These are phyloP conservation scores for Leuciscus idus DNA, from an alignment of 2,113 vertebrate species.

Conservation along the genomic window DNA sequence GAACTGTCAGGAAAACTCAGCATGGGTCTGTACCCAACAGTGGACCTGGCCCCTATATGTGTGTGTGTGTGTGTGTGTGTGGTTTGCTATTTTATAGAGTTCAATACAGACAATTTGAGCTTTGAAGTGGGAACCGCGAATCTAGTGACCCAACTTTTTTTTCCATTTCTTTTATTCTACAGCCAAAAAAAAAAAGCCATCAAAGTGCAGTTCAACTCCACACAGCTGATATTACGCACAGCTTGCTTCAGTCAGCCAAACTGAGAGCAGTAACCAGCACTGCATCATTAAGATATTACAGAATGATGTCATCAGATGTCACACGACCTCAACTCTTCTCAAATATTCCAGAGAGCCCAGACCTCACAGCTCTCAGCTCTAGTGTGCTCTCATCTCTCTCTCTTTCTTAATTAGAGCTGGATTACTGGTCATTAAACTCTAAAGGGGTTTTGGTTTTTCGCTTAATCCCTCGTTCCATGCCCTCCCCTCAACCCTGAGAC, in stretches of 20 bases:
- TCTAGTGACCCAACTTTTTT: constrained; percentile 35
- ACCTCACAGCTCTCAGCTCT: constrained; percentile 23
- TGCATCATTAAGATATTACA: constrained; percentile 45
- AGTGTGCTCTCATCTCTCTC: constrained; percentile 29
- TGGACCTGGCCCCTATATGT: background rate
- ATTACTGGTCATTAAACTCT: constrained; percentile 59
- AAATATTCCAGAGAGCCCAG: constrained; percentile 34
- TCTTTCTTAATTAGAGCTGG: constrained; percentile 50
- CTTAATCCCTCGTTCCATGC: constrained; percentile 42
- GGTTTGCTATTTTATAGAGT: constrained; percentile 46
- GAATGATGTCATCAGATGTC: constrained; percentile 52
- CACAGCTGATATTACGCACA: constrained; percentile 38
- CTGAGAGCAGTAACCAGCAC: constrained; percentile 28
- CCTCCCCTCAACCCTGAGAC: constrained; percentile 24
- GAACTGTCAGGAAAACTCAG: constrained; percentile 9
- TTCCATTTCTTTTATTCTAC: constrained; percentile 36
- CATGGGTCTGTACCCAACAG: background rate
- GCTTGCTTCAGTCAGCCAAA: constrained; percentile 37
- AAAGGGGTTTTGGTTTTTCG: constrained; percentile 51
- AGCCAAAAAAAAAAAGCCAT: constrained; percentile 57
- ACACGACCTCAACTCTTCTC: constrained; percentile 40
- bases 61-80: constrained; percentile 23
- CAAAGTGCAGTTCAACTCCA: constrained; percentile 38
- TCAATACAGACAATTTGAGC: constrained; percentile 48
- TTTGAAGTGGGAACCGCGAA: constrained; percentile 48